phyloP scores from a whole-genome alignment of 2,888 invertebrate genomes.

The Dioctria rufipes region DNA sequence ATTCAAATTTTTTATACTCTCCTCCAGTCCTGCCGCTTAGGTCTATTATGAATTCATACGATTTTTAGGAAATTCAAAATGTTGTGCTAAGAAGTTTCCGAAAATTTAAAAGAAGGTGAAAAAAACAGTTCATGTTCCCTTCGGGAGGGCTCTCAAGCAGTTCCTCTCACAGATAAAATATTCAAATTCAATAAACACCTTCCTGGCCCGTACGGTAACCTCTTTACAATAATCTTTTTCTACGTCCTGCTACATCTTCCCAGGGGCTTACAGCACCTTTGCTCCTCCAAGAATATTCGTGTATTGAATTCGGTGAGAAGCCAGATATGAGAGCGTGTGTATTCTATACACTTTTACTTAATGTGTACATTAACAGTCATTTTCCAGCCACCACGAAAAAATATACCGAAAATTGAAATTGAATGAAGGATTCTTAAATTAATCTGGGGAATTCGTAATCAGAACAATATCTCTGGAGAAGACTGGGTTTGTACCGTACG shows the following conservation, averaged over 20 bases:
- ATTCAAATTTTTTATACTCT: background rate
- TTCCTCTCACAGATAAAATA: slow-evolving; percentile 45
- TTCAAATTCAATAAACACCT: slow-evolving; percentile 52
- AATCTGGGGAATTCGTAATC: slow-evolving; percentile 49
- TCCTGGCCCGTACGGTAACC: slow-evolving; percentile 44
- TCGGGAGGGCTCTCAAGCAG: background rate
- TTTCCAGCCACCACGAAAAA: slow-evolving; percentile 29
- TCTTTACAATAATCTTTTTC: slow-evolving; percentile 51
- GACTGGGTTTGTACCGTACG: background rate
- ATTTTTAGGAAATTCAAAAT: slow-evolving; percentile 33
- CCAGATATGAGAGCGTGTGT: slow-evolving; percentile 26
- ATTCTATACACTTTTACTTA: slow-evolving; percentile 38
- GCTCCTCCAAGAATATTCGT: slow-evolving; percentile 7
- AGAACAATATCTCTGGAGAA: slow-evolving; percentile 16
- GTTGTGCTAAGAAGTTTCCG: slow-evolving; percentile 37
- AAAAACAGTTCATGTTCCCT: background rate
- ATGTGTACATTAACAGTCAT: slow-evolving; percentile 32
- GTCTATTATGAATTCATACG: slow-evolving; percentile 48
- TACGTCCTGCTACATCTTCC: slow-evolving; percentile 16
- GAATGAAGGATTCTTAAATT: slow-evolving; percentile 50
- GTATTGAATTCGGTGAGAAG: background rate
- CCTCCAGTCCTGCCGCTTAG: background rate
- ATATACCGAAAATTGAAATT: slow-evolving; percentile 47
- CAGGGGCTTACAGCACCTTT: slow-evolving; percentile 26
- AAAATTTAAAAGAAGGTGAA: background rate